Evolutionary conservation across 2,888 invertebrate genomes (phyloP).

Genomic region (Microctonus brassicae): DNA sequence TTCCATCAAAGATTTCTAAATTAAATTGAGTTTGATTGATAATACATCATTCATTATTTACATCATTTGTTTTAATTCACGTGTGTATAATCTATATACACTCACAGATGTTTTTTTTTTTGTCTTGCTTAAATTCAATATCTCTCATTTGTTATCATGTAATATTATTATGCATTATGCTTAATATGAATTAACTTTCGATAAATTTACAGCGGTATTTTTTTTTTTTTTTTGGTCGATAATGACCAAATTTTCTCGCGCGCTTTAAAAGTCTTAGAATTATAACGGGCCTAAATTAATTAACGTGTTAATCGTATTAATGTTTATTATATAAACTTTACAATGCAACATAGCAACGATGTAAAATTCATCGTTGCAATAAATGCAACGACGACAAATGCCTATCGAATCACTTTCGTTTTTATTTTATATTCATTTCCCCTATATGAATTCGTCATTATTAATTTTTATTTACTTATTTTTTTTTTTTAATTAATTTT

Average conservation of each 20-base stretch:
- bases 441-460: not conserved
- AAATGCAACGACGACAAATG: slow-evolving; percentile 36
- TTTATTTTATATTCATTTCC: slow-evolving; percentile 15
- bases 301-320: slow-evolving; percentile 59
- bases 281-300: slow-evolving; percentile 63
- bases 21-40: slow-evolving; percentile 62
- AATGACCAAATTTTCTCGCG: slow-evolving; percentile 13
- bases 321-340: slow-evolving; percentile 61
- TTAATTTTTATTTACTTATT: not conserved
- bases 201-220: slow-evolving; percentile 26
- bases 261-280: slow-evolving; percentile 53
- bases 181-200: slow-evolving; percentile 23
- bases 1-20: slow-evolving; percentile 42
- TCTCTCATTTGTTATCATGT: slow-evolving; percentile 19
- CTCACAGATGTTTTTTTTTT: not conserved
- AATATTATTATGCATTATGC: not conserved
- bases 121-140: not conserved
- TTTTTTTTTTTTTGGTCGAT: slow-evolving; percentile 3
- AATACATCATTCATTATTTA: slow-evolving; percentile 48
- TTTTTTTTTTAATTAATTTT: not conserved
- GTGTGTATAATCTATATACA: not conserved
- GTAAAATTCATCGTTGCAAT: slow-evolving; percentile 38
- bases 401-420: slow-evolving; percentile 35
- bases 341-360: slow-evolving; percentile 62
- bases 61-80: slow-evolving; percentile 14